phyloP scores from a whole-genome alignment of 2,113 vertebrate species.

The Larimichthys polyactis region DNA sequence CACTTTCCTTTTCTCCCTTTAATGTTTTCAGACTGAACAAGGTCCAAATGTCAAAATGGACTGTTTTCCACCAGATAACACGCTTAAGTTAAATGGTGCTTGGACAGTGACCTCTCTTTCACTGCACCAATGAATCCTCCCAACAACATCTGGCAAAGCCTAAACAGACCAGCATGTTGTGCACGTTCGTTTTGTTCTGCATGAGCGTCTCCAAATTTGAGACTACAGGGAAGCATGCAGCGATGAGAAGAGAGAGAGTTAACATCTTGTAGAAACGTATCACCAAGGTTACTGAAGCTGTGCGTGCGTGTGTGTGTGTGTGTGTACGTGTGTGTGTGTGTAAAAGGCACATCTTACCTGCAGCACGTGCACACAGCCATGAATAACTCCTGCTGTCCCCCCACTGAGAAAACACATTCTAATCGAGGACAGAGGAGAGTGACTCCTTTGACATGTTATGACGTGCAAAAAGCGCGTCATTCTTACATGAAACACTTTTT shows the following conservation, averaged over 20 bases:
- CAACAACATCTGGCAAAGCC: constrained; percentile 71
- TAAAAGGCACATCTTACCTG: constrained; percentile 64
- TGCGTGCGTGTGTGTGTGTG: constrained; percentile 29
- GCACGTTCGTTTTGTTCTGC: constrained; percentile 58
- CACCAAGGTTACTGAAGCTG: constrained; percentile 57
- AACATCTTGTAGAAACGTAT: constrained; percentile 57
- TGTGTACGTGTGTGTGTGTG: background rate
- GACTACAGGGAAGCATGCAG: constrained; percentile 18
- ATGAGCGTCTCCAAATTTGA: constrained; percentile 29
- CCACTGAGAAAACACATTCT: constrained; percentile 54
- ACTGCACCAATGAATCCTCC: constrained; percentile 41
- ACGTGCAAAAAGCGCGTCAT: background rate
- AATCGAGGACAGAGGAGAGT: constrained; percentile 39
- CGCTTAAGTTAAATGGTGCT: constrained; percentile 68
- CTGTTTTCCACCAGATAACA: constrained; percentile 76
- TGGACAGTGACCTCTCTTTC: constrained; percentile 63
- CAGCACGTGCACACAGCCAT: constrained; percentile 46
- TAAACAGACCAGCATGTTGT: constrained; percentile 52
- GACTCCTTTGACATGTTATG: constrained; percentile 43
- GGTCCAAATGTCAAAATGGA: constrained; percentile 75
- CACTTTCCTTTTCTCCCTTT: constrained; percentile 31
- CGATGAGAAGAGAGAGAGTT: constrained; percentile 25
- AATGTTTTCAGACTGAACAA: constrained; percentile 52
- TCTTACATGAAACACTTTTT: constrained; percentile 20
- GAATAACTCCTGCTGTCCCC: constrained; percentile 43